Evolutionary conservation across 2,888 invertebrate genomes (phyloP), one percentile per base, ranked within the genome.

Genomic region (Gastrophysa polygoni): DNA sequence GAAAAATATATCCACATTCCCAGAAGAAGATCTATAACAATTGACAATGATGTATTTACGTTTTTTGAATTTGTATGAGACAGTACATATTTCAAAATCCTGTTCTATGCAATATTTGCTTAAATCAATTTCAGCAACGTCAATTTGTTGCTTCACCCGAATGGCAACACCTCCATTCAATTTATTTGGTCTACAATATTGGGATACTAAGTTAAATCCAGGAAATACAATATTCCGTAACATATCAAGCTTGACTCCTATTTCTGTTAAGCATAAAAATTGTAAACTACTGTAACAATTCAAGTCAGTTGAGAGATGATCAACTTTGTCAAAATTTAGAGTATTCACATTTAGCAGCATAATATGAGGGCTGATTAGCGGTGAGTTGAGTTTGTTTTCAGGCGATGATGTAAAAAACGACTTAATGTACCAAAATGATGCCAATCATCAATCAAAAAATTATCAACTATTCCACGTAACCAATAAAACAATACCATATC

Each of bases 71-170:
- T 48, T 24, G 8, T 48, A 48, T 21, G 48, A 48, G 48, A 48
- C 48, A 20, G 48, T 20, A 48, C 48, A 48, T 48, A 48, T 48
- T 48, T 48, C 48, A 48, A 48, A 20, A 48, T 21, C 20, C 20
- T 48, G 48, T 21, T 48, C 48, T 48, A 48, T 48, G 48, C 48
- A 48, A 48, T 20, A 48, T 48, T 48, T 48, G 48, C 11, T 46
- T 17, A 46, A 16, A 16, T 46, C 11, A 46, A 46, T 46, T 17
- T 46, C 46, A 46, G 16, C 46, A 28, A 28, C 28, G 28, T 28
- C 28, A 28, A 28, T 28, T 28, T 28, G 28, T 28, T 28, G 28
- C 28, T 8, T 28, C 28, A 28, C 28, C 28, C 28, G 8, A 28
- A 28, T 28, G 28, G 28, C 28, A 28, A 28, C 10, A 46, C 46